A percentile compares a stretch with the other conserved stretches of the same genome.
Evolutionary conservation across 2,888 invertebrate species (phyloP).

Genomic region (Xanthia icteritia): DNA sequence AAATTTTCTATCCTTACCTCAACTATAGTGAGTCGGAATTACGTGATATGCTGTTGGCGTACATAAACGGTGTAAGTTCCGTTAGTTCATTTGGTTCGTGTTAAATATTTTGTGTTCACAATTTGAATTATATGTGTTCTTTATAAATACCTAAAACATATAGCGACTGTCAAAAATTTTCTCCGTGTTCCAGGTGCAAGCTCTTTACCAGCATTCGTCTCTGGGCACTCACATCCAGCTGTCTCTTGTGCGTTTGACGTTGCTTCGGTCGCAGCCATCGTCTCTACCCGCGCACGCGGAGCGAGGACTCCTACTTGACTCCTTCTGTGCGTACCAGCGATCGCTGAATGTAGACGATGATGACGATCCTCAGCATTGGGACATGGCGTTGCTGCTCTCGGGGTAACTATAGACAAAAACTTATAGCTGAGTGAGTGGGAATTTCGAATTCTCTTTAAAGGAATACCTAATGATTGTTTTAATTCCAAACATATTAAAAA

Average conservation of each 20-base stretch:
- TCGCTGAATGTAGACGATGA: conserved; percentile 92
- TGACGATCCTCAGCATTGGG: conserved; percentile 94
- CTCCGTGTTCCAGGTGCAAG: conserved; percentile 91
- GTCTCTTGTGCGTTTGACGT: conserved; percentile 92
- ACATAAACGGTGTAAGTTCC: conserved; percentile 93
- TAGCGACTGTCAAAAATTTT: conserved; percentile 44
- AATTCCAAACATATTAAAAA: conserved; percentile 6
- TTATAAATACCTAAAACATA: conserved; percentile 1
- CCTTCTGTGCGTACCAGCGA: conserved; percentile 93
- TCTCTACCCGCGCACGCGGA: conserved; percentile 92
- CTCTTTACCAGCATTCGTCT: conserved; percentile 94
- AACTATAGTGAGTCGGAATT: conserved; percentile 92
- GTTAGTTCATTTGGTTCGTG: background rate
- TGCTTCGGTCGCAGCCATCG: conserved; percentile 92
- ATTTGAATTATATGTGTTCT: background rate
- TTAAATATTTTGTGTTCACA: background rate
- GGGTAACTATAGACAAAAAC: conserved; percentile 86
- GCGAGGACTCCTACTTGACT: conserved; percentile 92
- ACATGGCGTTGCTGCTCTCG: conserved; percentile 94
- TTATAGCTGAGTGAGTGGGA: conserved; percentile 13
- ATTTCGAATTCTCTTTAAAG: background rate
- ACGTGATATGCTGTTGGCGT: conserved; percentile 94
- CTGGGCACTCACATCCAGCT: conserved; percentile 92
- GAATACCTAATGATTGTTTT: conserved; percentile 3
- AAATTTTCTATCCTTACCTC: conserved; percentile 92